Percentiles rank a stretch among this genome's conserved stretches.
phyloP scores from a whole-genome alignment of 2,113 vertebrate genomes.

The Zootoca vivipara region DNA sequence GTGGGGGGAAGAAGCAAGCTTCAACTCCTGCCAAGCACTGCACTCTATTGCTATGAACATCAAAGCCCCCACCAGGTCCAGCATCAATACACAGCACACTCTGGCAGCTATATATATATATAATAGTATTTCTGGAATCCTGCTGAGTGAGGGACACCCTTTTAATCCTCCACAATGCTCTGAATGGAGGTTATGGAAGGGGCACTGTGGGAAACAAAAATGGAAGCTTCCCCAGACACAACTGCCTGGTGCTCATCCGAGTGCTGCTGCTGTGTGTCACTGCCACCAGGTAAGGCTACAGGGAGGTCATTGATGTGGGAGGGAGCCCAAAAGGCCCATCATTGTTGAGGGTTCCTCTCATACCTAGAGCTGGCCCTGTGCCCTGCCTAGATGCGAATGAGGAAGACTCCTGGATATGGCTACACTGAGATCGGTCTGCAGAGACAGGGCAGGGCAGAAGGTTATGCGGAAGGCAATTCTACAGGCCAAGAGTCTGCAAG shows the following conservation, averaged over 20 bases:
- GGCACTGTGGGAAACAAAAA: not conserved
- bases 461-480: too few species aligned
- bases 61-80: not conserved
- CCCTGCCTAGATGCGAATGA: not conserved
- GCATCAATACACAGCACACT: not conserved
- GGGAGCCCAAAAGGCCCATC: too few species aligned
- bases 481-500: too few species aligned
- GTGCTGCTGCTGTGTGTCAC: not conserved
- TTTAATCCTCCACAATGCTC: not conserved
- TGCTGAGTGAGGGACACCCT: not conserved
- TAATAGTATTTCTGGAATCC: not conserved
- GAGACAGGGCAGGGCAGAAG: not conserved
- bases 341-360: not conserved
- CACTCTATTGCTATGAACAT: not conserved
- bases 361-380: too few species aligned
- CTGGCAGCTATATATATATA: not conserved
- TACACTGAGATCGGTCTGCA: not conserved
- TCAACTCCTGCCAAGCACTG: too few species aligned
- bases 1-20: not conserved
- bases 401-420: not conserved
- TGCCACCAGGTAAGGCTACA: not conserved
- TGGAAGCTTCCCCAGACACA: too few species aligned
- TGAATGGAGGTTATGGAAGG: not conserved
- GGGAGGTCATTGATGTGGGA: not conserved
- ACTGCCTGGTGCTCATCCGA: not conserved